phyloP scores from a whole-genome alignment of 2,797 vertebrate genomes.

The Spheniscus humboldti region DNA sequence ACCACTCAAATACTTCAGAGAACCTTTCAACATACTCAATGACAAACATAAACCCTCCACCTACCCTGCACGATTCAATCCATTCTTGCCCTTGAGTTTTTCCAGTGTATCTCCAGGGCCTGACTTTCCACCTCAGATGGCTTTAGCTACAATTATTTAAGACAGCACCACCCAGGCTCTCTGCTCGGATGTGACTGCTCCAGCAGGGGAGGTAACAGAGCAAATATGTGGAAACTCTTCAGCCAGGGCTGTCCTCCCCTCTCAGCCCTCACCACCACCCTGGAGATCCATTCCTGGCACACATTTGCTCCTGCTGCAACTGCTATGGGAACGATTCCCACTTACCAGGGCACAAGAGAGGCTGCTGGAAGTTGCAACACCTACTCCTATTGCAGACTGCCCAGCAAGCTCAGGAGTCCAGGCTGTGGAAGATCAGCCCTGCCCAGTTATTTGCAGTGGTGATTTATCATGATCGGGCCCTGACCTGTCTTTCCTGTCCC shows the following conservation, averaged over 20 bases:
- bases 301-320: neutral
- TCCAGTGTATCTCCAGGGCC: neutral
- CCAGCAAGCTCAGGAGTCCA: neutral
- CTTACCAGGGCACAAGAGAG: neutral
- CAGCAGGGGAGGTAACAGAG: neutral
- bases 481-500: neutral
- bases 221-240: neutral
- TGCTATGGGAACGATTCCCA: neutral
- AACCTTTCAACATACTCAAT: neutral
- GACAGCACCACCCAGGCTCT: neutral
- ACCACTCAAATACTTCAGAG: neutral
- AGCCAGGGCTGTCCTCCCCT: neutral
- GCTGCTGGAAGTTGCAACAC: neutral
- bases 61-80: neutral
- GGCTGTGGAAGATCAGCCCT: neutral
- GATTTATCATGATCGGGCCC: neutral
- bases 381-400: neutral
- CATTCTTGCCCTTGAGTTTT: neutral
- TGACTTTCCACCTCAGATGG: neutral
- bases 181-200: rapidly evolving
- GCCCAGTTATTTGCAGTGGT: neutral
- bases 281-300: neutral
- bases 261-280: neutral
- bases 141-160: neutral
- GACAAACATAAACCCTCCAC: neutral